Evolutionary conservation across 1,140 invertebrate species (phyloP).

Genomic region (Drosophila mojavensis): DNA sequence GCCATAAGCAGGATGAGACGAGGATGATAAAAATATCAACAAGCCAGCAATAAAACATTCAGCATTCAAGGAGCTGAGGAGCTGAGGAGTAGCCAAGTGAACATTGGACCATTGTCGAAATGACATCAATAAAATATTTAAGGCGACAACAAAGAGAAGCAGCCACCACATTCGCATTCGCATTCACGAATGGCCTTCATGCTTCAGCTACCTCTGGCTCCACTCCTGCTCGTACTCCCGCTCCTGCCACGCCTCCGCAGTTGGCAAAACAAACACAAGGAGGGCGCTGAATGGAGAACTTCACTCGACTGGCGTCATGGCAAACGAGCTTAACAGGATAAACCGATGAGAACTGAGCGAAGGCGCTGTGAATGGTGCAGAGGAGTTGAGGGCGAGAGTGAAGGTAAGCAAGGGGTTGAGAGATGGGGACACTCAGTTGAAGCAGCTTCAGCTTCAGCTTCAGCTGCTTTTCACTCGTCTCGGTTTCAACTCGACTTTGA

Average conservation of each 20-base stretch:
- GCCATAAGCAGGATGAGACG: conserved; percentile 22
- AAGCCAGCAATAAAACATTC: conserved; percentile 70
- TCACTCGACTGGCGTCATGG: conserved; percentile 32
- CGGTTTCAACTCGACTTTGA: conserved; percentile 70
- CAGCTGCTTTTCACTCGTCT: conserved; percentile 50
- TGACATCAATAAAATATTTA: conserved; percentile 80
- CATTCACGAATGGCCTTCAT: conserved; percentile 16
- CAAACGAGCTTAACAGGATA: conserved; percentile 47
- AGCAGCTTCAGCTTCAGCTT: conserved; percentile 3
- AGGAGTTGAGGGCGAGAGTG: neutral
- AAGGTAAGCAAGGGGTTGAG: conserved; percentile 1
- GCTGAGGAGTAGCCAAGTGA: conserved; percentile 59
- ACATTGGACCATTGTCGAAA: conserved; percentile 66
- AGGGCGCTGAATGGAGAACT: conserved; percentile 21
- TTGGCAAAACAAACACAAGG: conserved; percentile 41
- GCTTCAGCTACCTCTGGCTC: conserved; percentile 14
- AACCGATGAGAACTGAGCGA: conserved; percentile 40
- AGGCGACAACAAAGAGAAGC: conserved; percentile 53
- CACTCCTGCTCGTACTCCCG: neutral
- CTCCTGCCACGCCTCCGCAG: conserved; percentile 8
- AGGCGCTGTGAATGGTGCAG: neutral
- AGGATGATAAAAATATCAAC: conserved; percentile 68
- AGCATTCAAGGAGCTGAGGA: conserved; percentile 35
- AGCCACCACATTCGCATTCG: conserved; percentile 28
- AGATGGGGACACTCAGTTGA: conserved; percentile 8